These are phyloP conservation scores for Neosalanx taihuensis DNA, from an alignment of 2,797 vertebrate genomes.

Conservation along the genomic window DNA sequence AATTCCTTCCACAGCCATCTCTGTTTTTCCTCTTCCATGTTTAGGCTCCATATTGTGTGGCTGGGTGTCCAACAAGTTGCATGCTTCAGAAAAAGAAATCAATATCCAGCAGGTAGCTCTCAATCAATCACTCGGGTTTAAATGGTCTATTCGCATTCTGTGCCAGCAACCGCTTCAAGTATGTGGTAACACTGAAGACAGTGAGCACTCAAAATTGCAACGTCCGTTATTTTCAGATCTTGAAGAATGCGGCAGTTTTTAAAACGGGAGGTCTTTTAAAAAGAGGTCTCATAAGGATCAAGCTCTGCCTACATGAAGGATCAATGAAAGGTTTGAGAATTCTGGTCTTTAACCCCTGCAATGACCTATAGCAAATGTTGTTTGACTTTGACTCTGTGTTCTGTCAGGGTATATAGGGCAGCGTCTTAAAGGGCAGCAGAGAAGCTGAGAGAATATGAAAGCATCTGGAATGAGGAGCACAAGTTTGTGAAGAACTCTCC, in stretches of 20 bases:
- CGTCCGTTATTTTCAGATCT: too few species aligned
- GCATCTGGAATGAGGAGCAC: slow-evolving; percentile 11
- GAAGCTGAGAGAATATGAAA: background rate
- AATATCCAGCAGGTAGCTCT: background rate
- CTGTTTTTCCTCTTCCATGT: background rate
- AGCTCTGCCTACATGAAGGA: too few species aligned
- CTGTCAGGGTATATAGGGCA: slow-evolving; percentile 8
- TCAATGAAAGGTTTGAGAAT: background rate
- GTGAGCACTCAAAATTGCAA: background rate
- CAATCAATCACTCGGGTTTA: background rate
- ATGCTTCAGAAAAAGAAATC: background rate
- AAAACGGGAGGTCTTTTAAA: too few species aligned
- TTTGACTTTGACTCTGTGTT: slow-evolving; percentile 21
- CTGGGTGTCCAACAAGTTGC: background rate
- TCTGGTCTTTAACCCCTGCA: background rate
- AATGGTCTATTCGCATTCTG: background rate
- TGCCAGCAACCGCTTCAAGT: background rate
- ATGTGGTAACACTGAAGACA: background rate
- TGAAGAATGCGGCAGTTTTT: too few species aligned
- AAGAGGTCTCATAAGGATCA: too few species aligned
- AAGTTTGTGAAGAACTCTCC: slow-evolving; percentile 15
- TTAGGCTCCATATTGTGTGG: background rate
- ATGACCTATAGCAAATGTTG: slow-evolving; percentile 6
- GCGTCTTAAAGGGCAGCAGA: slow-evolving; percentile 35
- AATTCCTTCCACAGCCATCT: background rate